Evolutionary conservation across 2,113 vertebrate species (phyloP).

Genomic region (Percopsis transmontana): DNA sequence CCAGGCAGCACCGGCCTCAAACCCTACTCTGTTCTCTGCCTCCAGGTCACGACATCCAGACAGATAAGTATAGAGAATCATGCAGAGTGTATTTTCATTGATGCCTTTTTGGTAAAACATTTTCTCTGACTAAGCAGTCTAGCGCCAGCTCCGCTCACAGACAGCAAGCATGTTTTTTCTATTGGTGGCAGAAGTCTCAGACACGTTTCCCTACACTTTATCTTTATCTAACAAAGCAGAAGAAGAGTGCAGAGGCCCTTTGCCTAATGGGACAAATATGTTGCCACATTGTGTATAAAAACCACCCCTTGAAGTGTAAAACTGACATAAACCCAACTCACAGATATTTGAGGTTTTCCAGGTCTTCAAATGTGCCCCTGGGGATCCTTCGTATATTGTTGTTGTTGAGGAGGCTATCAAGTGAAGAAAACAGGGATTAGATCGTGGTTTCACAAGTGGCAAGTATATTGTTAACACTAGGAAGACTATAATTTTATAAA

Average conservation of each 20-base stretch:
- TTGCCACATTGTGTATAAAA: not conserved
- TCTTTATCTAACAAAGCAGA: slow-evolving; percentile 1
- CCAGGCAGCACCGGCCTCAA: slow-evolving; percentile 20
- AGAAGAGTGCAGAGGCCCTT: not conserved
- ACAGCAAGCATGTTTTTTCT: not conserved
- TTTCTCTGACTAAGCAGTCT: slow-evolving; percentile 27
- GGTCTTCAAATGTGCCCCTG: slow-evolving; percentile 89
- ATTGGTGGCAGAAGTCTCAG: not conserved
- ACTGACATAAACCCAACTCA: slow-evolving; percentile 76
- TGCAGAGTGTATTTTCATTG: slow-evolving; percentile 32
- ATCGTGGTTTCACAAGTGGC: not conserved
- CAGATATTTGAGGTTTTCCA: slow-evolving; percentile 99
- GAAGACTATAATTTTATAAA: not conserved
- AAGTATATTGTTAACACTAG: not conserved
- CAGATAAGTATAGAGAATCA: slow-evolving; percentile 54
- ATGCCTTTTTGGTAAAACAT: slow-evolving; percentile 11
- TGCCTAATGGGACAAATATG: slow-evolving; percentile 9
- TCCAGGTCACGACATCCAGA: slow-evolving; percentile 49
- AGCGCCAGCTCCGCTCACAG: not conserved
- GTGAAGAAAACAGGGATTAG: slow-evolving; percentile 32
- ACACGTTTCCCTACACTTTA: not conserved
- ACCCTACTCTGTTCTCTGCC: slow-evolving; percentile 29
- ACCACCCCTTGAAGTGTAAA: slow-evolving; percentile 8
- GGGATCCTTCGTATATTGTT: slow-evolving; percentile 95
- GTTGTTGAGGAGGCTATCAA: slow-evolving; percentile 92